These are phyloP conservation scores for Coptodon rendalli DNA, from an alignment of 2,113 vertebrate species.

Conservation along the genomic window DNA sequence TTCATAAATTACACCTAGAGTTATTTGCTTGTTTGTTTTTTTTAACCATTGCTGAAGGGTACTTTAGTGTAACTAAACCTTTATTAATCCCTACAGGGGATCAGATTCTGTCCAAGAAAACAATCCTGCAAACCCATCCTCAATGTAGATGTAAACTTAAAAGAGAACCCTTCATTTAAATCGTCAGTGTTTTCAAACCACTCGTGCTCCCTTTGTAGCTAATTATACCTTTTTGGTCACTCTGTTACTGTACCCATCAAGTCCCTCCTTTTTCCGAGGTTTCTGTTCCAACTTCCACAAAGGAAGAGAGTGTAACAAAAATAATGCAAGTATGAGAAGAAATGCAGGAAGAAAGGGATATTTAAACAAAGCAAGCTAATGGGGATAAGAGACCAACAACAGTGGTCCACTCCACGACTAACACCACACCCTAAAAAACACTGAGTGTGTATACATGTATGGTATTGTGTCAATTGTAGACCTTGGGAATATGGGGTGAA, in stretches of 20 bases:
- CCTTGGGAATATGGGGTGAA: not conserved
- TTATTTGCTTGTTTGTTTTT: not conserved
- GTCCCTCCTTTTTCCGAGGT: not conserved
- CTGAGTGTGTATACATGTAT: not conserved
- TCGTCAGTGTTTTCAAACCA: not conserved
- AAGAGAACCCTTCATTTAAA: not conserved
- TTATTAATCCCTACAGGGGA: not conserved
- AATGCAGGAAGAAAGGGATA: conserved; percentile 56
- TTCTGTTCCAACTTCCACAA: conserved; percentile 38
- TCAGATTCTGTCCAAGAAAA: not conserved
- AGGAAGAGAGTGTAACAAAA: conserved; percentile 71
- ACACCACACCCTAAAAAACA: conserved; percentile 23
- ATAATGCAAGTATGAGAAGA: conserved; percentile 45
- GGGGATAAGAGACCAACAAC: conserved; percentile 24
- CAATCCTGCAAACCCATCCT: not conserved
- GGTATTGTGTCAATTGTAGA: not conserved
- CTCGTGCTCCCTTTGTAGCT: not conserved
- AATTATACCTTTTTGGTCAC: not conserved
- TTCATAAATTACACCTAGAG: not conserved
- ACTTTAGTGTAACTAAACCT: not conserved
- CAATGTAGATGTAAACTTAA: not conserved
- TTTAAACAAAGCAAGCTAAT: conserved; percentile 44
- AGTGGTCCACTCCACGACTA: conserved; percentile 6
- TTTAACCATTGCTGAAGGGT: not conserved
- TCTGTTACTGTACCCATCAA: not conserved